phyloP scores from a whole-genome alignment of 2,797 vertebrate species.

The Semotilus atromaculatus region DNA sequence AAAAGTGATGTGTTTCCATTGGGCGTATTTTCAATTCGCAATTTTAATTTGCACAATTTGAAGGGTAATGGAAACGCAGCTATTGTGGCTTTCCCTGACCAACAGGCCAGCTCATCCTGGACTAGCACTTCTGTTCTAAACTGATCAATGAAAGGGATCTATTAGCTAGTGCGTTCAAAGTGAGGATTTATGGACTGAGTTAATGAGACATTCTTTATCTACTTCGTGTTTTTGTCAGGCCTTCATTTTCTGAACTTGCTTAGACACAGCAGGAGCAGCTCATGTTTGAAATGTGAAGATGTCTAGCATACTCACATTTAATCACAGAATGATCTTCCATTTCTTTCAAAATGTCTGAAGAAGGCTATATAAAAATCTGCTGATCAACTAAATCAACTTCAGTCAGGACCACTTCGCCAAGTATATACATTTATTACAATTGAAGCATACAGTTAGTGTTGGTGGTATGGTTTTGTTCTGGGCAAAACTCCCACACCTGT shows the following conservation, averaged over 20 bases:
- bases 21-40: no score
- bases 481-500: no score
- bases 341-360: neutral
- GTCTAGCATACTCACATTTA: constrained; percentile 2
- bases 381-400: neutral
- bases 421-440: no score
- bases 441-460: no score
- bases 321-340: neutral
- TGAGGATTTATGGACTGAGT: constrained; percentile 49
- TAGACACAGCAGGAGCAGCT: constrained; percentile 45
- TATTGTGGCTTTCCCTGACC: neutral
- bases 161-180: constrained; percentile 4
- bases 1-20: no score
- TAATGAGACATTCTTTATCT: constrained; percentile 66
- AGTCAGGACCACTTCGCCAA: no score
- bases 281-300: constrained; percentile 53
- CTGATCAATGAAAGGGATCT: constrained; percentile 22
- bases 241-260: constrained; percentile 54
- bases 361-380: neutral
- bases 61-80: no score
- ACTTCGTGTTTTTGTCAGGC: constrained; percentile 69
- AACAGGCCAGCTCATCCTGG: neutral
- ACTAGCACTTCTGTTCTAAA: neutral
- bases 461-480: no score
- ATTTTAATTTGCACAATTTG: no score